phyloP scores from a whole-genome alignment of 1,140 invertebrate genomes.

The Leptinotarsa texana region DNA sequence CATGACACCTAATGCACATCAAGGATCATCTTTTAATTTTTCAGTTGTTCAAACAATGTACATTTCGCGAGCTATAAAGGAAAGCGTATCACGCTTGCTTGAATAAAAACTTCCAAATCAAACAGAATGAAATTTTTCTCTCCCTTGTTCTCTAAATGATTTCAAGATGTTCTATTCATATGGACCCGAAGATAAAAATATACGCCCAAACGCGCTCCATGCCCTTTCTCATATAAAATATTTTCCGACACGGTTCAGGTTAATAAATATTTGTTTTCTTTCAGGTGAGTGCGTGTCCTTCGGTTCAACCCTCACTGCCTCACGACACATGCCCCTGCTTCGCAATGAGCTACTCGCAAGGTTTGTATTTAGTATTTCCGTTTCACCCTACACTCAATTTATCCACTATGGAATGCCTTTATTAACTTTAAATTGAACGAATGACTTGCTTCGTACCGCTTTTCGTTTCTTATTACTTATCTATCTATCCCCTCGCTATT shows the following conservation, averaged over 20 bases:
- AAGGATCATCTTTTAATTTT: too few species aligned
- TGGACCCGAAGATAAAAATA: too few species aligned
- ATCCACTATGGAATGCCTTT: constrained; percentile 12
- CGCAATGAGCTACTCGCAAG: constrained; percentile 52
- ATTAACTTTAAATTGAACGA: constrained; percentile 19
- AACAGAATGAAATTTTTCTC: too few species aligned
- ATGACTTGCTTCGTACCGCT: constrained; percentile 9
- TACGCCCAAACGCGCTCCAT: too few species aligned
- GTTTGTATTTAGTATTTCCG: constrained; percentile 43
- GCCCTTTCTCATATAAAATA: too few species aligned
- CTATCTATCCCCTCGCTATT: constrained; percentile 7
- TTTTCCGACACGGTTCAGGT: background rate
- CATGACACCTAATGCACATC: too few species aligned
- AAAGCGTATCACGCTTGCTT: too few species aligned
- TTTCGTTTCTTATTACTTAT: constrained; percentile 6
- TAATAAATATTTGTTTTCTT: constrained; percentile 31
- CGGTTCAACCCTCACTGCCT: constrained; percentile 40
- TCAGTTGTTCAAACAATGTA: too few species aligned
- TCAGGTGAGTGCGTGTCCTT: constrained; percentile 52
- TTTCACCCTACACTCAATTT: constrained; percentile 2
- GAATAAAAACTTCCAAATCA: too few species aligned
- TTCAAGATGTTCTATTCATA: too few species aligned
- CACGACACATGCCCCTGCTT: constrained; percentile 50
- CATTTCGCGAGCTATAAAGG: too few species aligned
- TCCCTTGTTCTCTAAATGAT: too few species aligned